Evolutionary conservation across 2,797 vertebrate genomes (phyloP), one percentile per base, ranked within the genome.

Genomic region (Tadarida brasiliensis): DNA sequence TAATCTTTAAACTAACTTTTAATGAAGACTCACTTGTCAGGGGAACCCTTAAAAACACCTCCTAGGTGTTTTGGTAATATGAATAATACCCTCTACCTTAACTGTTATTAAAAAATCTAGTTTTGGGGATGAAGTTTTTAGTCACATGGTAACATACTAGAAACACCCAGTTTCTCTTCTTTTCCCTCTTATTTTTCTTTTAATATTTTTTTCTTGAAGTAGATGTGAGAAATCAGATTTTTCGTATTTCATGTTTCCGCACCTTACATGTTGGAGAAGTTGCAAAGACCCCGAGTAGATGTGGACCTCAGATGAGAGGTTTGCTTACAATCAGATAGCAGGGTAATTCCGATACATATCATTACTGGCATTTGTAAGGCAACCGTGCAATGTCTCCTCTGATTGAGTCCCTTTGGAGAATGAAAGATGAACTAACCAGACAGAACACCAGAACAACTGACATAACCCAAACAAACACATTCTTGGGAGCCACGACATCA

Each of bases 1-100:
- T 73, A 44, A 56, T 67, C 74, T 89, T 86, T 76, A 90, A 89
- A 51, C 11, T 71, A 93, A 33, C 22, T 89, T 88, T 93, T 81
- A 86, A 68, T 85, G 65, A 91, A 77, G 67, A 87, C 19, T 12
- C 67, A 12, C 2, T 54, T 90, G 35, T 26, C 51, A 90, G 71
- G 3, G 10, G 12, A 7, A n/a, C 0, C 8, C 24, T 90, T 71
- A 39, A 91, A 59, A 73, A 82, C 4, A 90, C 7, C 71, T 87
- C 11, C 2, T 11, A 20, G 8, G 47, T 83, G 20, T 59, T 89
- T 94, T 70, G 9, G 24, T 81, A 85, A 63, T 28, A 74, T 22
- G 15, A 87, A 49, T 61, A 16, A 20, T 77, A 87, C 3, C 49
- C 17, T 20, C 19, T 59, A 56, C 17, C 7, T 44, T 89, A 57